phyloP scores from a whole-genome alignment of 2,113 vertebrate genomes.

The Proterorhinus semilunaris region DNA sequence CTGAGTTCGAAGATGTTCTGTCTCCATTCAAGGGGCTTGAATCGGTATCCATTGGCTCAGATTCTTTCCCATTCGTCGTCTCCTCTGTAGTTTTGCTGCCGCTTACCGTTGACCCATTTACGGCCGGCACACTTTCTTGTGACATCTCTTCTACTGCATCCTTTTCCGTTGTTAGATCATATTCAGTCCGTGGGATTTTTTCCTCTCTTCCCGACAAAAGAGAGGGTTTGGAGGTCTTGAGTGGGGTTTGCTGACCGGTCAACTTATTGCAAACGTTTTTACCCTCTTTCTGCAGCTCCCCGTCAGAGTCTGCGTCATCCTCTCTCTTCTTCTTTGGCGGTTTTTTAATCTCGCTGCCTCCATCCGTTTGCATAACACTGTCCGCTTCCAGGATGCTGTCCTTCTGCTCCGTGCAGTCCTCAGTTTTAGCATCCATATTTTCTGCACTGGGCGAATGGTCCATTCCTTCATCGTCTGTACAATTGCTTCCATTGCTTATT shows the following conservation, averaged over 20 bases:
- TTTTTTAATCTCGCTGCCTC: constrained; percentile 45
- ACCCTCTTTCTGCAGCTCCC: constrained; percentile 34
- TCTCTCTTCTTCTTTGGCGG: constrained; percentile 62
- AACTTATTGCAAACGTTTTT: constrained; percentile 25
- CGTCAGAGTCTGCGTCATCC: constrained; percentile 25
- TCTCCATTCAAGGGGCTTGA: constrained; percentile 30
- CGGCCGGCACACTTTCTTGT: neutral
- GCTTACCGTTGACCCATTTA: constrained; percentile 38
- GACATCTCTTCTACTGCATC: constrained; percentile 36
- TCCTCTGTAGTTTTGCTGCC: constrained; percentile 16
- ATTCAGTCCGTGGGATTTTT: constrained; percentile 74
- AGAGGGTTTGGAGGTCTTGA: constrained; percentile 58
- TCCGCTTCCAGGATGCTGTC: constrained; percentile 28
- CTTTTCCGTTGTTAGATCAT: constrained; percentile 35
- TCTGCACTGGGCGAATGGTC: constrained; percentile 51
- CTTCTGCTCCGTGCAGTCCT: constrained; percentile 21
- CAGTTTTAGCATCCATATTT: constrained; percentile 6
- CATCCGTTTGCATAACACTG: constrained; percentile 40
- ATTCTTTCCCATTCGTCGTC: constrained; percentile 45
- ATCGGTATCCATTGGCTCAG: constrained; percentile 59
- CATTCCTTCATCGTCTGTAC: constrained; percentile 58
- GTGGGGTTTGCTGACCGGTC: constrained; percentile 38
- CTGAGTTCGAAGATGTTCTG: constrained; percentile 32
- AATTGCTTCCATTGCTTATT: constrained; percentile 55
- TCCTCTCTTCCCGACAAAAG: constrained; percentile 54